Conservation (phyloP, 2,113 vertebrate genomes). For the Paradisaea rubra region DNA sequence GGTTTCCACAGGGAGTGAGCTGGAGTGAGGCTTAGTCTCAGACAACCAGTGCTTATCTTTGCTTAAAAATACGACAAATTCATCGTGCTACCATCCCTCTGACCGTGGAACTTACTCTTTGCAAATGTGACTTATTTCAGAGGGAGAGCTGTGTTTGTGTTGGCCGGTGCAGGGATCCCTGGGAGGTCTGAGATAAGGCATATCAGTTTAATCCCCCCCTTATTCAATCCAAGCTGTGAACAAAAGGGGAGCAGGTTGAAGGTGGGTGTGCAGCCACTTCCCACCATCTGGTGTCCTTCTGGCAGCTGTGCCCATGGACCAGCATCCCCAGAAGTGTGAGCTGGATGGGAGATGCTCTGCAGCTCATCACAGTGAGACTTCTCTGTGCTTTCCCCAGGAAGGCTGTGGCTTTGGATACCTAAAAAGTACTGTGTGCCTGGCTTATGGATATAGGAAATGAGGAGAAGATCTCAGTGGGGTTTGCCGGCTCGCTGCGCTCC, state of each 20-base stretch:
- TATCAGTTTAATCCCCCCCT: background rate
- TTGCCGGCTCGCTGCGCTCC: background rate
- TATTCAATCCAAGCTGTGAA: background rate
- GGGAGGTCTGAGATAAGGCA: background rate
- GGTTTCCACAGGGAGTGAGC: background rate
- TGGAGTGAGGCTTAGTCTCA: background rate
- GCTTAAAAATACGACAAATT: background rate
- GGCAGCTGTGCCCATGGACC: background rate
- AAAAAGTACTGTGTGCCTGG: background rate
- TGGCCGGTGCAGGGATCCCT: background rate
- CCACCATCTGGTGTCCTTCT: background rate
- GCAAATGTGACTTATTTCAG: background rate
- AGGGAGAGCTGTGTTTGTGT: background rate
- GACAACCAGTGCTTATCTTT: background rate
- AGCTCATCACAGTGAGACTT: accelerated
- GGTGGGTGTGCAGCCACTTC: background rate
- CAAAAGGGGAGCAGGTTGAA: background rate
- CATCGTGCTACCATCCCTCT: background rate
- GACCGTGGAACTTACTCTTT: accelerated
- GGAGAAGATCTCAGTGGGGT: background rate
- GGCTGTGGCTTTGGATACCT: background rate
- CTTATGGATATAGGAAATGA: background rate
- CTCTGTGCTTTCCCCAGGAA: background rate
- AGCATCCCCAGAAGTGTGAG: background rate
- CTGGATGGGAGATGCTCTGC: background rate